phyloP scores from a whole-genome alignment of 2,113 vertebrate genomes.

The Romanogobio albipinnatus region DNA sequence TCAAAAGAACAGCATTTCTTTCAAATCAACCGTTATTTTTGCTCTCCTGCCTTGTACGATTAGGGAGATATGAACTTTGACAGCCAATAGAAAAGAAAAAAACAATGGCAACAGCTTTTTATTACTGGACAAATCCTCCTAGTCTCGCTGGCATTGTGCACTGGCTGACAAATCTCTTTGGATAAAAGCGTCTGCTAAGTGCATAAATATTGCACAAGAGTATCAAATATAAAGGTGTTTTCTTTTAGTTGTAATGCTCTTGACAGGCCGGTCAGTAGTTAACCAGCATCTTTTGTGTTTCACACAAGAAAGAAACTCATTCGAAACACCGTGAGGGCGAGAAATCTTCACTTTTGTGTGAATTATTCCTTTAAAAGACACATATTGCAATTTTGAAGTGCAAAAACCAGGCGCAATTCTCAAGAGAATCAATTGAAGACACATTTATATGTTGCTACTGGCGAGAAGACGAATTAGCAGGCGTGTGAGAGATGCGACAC shows the following conservation, averaged over 20 bases:
- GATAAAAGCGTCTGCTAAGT: background rate
- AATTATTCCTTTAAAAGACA: background rate
- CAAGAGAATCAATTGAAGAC: constrained; percentile 28
- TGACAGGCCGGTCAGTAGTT: background rate
- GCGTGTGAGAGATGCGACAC: background rate
- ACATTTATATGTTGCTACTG: background rate
- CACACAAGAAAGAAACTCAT: background rate
- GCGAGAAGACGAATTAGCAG: background rate
- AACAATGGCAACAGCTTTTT: constrained; percentile 1
- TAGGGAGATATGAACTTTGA: background rate
- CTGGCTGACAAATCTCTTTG: background rate
- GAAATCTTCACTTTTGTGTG: background rate
- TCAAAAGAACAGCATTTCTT: too few species aligned
- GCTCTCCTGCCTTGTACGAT: background rate
- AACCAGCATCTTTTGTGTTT: background rate
- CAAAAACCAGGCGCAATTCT: constrained; percentile 4
- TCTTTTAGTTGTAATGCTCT: background rate
- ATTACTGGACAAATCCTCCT: background rate
- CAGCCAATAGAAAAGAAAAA: background rate
- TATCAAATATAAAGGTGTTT: background rate
- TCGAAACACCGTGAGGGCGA: background rate
- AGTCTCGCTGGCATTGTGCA: background rate
- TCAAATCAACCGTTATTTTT: background rate
- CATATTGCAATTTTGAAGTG: background rate
- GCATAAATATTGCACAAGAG: background rate